phyloP scores from a whole-genome alignment of 2,797 vertebrate genomes.

The Anguilla megastoma region DNA sequence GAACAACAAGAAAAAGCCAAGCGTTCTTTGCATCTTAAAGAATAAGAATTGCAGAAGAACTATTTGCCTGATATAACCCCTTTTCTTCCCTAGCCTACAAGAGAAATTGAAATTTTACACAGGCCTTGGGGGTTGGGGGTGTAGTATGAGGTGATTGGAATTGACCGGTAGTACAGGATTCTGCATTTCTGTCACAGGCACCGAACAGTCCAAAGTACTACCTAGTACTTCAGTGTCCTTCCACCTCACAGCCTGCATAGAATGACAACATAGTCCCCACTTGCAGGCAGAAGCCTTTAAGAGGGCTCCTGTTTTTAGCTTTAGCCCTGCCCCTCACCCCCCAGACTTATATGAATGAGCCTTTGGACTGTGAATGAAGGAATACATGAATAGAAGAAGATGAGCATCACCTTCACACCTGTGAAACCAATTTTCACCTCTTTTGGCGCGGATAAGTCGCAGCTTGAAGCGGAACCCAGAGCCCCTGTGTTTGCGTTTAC shows the following conservation, averaged over 20 bases:
- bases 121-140: neutral
- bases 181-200: constrained; percentile 11
- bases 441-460: neutral
- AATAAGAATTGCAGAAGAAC: neutral
- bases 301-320: neutral
- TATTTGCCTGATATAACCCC: constrained; percentile 3
- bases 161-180: neutral
- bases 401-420: neutral
- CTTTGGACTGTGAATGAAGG: constrained; percentile 19
- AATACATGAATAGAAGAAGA: constrained; percentile 12
- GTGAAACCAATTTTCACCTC: constrained; percentile 31
- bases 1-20: neutral
- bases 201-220: neutral
- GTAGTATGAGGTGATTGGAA: constrained; percentile 6
- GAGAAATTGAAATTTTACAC: neutral
- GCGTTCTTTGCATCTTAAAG: neutral
- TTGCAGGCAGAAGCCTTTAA: neutral
- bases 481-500: neutral
- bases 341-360: neutral
- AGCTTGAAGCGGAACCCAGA: neutral
- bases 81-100: neutral
- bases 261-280: neutral
- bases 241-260: neutral
- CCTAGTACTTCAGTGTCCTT: neutral
- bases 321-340: constrained; percentile 2